Conservation (phyloP, 1,140 invertebrate genomes). For the Cyclina sinensis region DNA sequence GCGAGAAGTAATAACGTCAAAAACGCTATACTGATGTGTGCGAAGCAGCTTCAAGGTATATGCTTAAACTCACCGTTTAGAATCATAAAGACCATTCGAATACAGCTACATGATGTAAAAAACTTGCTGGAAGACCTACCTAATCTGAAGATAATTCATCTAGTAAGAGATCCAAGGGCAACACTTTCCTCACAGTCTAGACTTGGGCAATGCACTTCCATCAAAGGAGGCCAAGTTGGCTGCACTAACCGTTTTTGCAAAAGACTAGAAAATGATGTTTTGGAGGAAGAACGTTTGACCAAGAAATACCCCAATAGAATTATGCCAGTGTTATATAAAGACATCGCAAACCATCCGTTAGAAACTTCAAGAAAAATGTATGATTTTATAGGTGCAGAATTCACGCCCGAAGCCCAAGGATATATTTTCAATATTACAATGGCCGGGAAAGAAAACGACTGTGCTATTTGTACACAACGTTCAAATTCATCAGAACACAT, state of each 20-base stretch:
- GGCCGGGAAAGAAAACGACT: conserved; percentile 7
- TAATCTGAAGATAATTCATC: conserved; percentile 54
- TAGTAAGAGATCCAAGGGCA: conserved; percentile 56
- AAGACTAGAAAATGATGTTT: conserved; percentile 49
- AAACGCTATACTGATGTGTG: neutral
- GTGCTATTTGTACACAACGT: conserved; percentile 53
- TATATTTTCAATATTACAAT: conserved; percentile 60
- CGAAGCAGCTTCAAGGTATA: conserved; percentile 7
- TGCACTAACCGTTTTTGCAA: conserved; percentile 47
- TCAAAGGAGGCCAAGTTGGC: neutral
- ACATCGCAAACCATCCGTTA: conserved; percentile 48
- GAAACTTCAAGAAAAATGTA: conserved; percentile 35
- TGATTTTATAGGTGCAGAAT: conserved; percentile 55
- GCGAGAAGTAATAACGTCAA: neutral
- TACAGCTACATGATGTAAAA: neutral
- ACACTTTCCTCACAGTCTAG: conserved; percentile 37
- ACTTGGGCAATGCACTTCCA: neutral
- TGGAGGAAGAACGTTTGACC: conserved; percentile 5
- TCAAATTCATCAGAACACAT: conserved; percentile 56
- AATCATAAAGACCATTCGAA: conserved; percentile 58
- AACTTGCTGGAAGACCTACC: conserved; percentile 52
- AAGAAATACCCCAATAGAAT: conserved; percentile 11
- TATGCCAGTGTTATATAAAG: conserved; percentile 52
- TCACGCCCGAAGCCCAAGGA: neutral
- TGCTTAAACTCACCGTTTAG: conserved; percentile 36